These are phyloP conservation scores for Pachyuromys duprasi DNA, from an alignment of 2,797 vertebrate genomes.

Conservation along the genomic window DNA sequence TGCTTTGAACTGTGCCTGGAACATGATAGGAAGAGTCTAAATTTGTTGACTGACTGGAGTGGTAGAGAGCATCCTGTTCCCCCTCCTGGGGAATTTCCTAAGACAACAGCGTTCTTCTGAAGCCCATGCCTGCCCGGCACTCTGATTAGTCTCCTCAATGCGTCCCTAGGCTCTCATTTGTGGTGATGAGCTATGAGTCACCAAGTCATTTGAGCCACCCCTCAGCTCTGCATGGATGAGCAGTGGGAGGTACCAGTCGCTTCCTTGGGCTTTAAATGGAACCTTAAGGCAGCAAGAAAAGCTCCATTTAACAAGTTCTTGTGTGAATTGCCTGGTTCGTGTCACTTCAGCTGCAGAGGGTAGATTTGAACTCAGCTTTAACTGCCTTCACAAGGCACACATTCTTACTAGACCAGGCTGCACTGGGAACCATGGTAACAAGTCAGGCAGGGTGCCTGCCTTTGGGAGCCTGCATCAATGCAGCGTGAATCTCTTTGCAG, in stretches of 20 bases:
- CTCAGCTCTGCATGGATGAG: not conserved
- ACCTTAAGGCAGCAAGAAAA: slow-evolving; percentile 3
- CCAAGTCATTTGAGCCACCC: not conserved
- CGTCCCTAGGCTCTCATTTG: not conserved
- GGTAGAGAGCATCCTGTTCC: not conserved
- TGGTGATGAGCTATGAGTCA: not conserved
- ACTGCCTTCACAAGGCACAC: not conserved
- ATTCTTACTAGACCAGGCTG: not conserved
- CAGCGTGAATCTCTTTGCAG: not conserved
- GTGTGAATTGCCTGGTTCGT: not conserved
- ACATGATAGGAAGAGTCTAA: not conserved
- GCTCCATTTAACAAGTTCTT: slow-evolving; percentile 6
- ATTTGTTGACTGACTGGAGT: not conserved
- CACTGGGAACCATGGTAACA: not conserved
- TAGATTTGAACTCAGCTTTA: not conserved
- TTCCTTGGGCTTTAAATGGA: slow-evolving; percentile 8
- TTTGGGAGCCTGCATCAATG: not conserved
- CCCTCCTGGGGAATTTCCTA: not conserved
- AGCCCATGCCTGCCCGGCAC: not conserved
- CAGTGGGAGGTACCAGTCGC: not conserved
- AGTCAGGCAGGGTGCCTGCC: not conserved
- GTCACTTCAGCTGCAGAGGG: not conserved
- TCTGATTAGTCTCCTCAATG: not conserved
- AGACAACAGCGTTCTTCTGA: slow-evolving; percentile 2
- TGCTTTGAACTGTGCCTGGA: not conserved